Conservation (phyloP, 2,888 invertebrate species). For the Pseudeuparius sepicola region DNA sequence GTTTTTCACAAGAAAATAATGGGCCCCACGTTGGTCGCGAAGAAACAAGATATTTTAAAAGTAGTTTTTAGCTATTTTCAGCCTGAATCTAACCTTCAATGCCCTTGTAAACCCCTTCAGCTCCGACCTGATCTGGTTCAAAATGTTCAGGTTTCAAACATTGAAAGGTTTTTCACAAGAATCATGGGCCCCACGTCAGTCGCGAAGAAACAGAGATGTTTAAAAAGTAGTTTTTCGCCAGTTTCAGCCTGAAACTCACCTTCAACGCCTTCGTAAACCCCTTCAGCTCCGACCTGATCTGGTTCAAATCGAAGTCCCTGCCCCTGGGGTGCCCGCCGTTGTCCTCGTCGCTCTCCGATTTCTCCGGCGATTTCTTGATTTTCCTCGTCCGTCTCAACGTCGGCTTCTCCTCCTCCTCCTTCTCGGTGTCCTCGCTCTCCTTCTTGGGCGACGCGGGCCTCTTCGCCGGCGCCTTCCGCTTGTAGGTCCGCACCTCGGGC, state of each 20-base stretch:
- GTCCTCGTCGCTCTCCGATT: slow-evolving; percentile 44
- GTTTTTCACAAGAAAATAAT: too few relatives aligned
- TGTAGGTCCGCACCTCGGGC: slow-evolving; percentile 29
- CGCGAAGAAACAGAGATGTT: too few relatives aligned
- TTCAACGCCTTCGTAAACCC: slow-evolving; percentile 59
- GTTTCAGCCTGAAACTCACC: too few relatives aligned
- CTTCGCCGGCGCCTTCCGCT: slow-evolving; percentile 32
- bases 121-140: slow-evolving; percentile 77
- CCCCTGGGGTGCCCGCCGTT: slow-evolving; percentile 45
- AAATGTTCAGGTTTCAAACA: too few relatives aligned
- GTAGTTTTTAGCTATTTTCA: too few relatives aligned
- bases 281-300: slow-evolving; percentile 75
- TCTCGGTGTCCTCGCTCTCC: slow-evolving; percentile 41
- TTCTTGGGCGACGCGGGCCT: slow-evolving; percentile 31
- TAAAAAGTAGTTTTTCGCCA: too few relatives aligned
- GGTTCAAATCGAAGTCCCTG: slow-evolving; percentile 73
- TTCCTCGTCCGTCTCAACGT: slow-evolving; percentile 32
- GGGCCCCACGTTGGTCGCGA: too few relatives aligned
- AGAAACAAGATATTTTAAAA: too few relatives aligned
- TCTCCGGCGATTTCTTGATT: slow-evolving; percentile 38
- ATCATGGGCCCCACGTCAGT: too few relatives aligned
- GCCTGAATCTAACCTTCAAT: too few relatives aligned
- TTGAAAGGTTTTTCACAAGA: too few relatives aligned
- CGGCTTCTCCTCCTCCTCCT: slow-evolving; percentile 34
- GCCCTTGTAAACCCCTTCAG: slow-evolving; percentile 66